Evolutionary conservation across 2,113 vertebrate genomes (phyloP), one percentile per base, ranked within the genome.

Genomic region (Poeciliopsis prolifica): DNA sequence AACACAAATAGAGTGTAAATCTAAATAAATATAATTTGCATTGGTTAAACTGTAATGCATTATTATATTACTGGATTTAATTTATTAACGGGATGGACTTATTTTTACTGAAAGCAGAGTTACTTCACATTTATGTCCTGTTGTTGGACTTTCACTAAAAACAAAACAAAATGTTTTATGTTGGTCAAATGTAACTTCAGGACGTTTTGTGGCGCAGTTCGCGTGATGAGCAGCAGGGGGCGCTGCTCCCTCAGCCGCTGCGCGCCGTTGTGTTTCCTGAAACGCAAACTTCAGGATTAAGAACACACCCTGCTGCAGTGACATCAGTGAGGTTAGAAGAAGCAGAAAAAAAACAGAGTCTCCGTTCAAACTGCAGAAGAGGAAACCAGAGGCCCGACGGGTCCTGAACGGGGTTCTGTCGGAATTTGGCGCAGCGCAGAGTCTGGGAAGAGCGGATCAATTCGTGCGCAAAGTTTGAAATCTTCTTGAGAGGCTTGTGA

Each of bases 271-370:
- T 76, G 93, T 91, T 94, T 94, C 92, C 93, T 93, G 90, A 88
- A 91, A 87, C 81, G 77, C 86, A 85, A 80, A 85, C 80, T 92
- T 93, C 68, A 89, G 92, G 92, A 92, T 93, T 90, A 78, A 82
- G 91, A 86, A 92, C 94, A 95, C 94, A 93, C 94, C 94, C 93
- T 42, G 40, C 40, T 42, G 40, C 40, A 92, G 91, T 93, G 94
- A 94, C 94, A 93, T 92, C 92, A 92, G 91, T 83, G 86, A 85
- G 91, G 80, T 85, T 80, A 86, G 79, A 92, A 89, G 85, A 88
- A 80, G 77, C 80, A 70, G 48, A 74, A 78, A 71, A 71, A 88
- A 58, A 90, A 91, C 10, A 37, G 35, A 86, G 77, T 87, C 68
- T 84, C 28, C 63, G 37, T 68, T 76, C 71, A 79, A 74, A 78